Percentiles rank a stretch among this genome's conserved stretches.
phyloP scores from a whole-genome alignment of 2,113 vertebrate species.

The Melanerpes formicivorus region DNA sequence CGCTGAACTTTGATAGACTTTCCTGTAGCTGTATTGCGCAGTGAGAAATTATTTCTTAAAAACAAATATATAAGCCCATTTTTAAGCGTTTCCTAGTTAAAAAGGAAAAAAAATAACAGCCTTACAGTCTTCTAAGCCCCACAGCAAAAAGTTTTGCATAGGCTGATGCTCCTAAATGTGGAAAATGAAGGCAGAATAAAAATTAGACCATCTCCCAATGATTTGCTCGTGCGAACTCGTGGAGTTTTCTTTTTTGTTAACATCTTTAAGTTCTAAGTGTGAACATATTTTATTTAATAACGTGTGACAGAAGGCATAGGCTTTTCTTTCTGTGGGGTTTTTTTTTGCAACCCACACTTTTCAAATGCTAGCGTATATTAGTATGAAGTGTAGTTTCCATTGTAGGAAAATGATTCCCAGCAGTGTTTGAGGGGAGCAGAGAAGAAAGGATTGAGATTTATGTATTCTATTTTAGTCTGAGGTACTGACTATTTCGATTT shows the following conservation, averaged over 20 bases:
- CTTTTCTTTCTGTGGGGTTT: background rate
- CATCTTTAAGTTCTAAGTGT: slow-evolving; percentile 17
- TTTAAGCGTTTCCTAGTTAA: background rate
- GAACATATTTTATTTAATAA: slow-evolving; percentile 58
- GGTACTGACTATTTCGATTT: background rate
- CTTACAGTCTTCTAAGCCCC: background rate
- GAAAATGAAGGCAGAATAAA: slow-evolving; percentile 21
- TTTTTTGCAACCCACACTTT: slow-evolving; percentile 25
- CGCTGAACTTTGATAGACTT: background rate
- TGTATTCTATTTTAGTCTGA: background rate
- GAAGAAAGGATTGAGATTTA: background rate
- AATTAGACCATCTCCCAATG: slow-evolving; percentile 44
- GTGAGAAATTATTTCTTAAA: background rate
- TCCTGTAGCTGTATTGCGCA: background rate
- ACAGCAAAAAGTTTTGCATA: background rate
- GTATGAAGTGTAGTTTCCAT: background rate
- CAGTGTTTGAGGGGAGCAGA: background rate
- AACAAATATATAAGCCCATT: background rate
- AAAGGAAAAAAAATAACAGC: background rate
- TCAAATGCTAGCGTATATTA: background rate
- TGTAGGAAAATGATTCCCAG: background rate
- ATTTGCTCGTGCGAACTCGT: slow-evolving; percentile 32
- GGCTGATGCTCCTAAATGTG: background rate
- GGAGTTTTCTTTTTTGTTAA: background rate
- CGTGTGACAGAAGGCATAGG: slow-evolving; percentile 45